Base-by-base conservation (phyloP, 2,113 vertebrate species). In the Apodemus sylvaticus region DNA sequence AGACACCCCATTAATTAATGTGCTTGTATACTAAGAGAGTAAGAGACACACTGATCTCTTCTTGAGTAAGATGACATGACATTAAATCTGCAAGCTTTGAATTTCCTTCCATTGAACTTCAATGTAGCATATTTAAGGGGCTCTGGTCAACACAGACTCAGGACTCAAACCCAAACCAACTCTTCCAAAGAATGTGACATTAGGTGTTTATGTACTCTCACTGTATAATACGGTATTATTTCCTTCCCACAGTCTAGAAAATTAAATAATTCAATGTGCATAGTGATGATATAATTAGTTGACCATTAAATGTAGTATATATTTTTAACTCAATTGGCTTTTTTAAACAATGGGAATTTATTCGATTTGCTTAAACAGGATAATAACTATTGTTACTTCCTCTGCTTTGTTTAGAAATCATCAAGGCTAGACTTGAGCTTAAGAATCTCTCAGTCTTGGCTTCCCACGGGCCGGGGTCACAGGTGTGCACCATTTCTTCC, bases 361-460 rank as follows among this genome's bases (percentile, higher is more conserved):
- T 62, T 96, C 70, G 13, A 36, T 76, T 89, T 87, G n/a, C 26
- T 95, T 96, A 89, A 66, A 90, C 42, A 90, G 93, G 89, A 96
- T 86, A 90, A 96, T 39, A 45, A 48, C 82, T 31, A 31, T 20
- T 34, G 82, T 66, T 34, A 34, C 60, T 86, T 66, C 60, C 29
- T 86, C 60, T 66, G 26, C 64, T 85, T 58, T 55, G 34, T 58
- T 34, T 86, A 66, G 60, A 64, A 64, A 22, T 86, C 39, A 85
- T 58, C 36, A 39, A 60, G 36, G 19, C 36, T 42, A 29, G 60
- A 55, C 39, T 20, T 85, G n/a, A 64, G 19, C 7, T 11, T 64
- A 42, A 45, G 26, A 48, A 11, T 19, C 4, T 16, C 81, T 34
- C 34, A 48, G 83, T 34, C 82, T 45, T 19, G 64, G 39, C 39